Percentiles rank a stretch among this genome's conserved stretches.
Conservation (phyloP, 2,888 invertebrate genomes). For the Apantesis nais region DNA sequence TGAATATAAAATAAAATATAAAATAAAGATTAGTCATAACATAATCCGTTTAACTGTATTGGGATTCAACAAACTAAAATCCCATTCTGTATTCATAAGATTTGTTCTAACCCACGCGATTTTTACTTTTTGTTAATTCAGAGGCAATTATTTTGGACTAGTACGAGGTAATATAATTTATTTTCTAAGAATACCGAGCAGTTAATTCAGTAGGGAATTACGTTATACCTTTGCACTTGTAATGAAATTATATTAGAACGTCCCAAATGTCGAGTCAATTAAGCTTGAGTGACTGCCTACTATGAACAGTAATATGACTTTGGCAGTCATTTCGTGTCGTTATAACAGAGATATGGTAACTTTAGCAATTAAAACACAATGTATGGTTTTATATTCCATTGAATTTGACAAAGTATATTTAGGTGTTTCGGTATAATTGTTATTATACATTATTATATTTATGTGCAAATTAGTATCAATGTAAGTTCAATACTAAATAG, state of each 20-base stretch:
- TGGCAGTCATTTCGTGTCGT: background rate
- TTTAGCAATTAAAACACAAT: background rate
- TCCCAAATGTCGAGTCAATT: conserved; percentile 4
- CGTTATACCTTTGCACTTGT: conserved; percentile 1
- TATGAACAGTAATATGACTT: background rate
- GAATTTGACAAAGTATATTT: no score
- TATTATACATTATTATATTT: background rate
- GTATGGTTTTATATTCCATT: background rate
- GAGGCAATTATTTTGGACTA: background rate
- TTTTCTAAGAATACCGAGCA: conserved; percentile 6
- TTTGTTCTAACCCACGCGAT: background rate
- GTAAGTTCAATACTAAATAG: no score
- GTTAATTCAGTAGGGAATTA: conserved; percentile 7
- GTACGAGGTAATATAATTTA: conserved; percentile 6
- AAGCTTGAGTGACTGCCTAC: conserved; percentile 1
- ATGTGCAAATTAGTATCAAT: background rate
- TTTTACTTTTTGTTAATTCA: conserved; percentile 1
- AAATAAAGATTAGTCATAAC: background rate
- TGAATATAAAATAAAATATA: no score
- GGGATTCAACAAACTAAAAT: background rate
- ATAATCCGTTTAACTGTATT: background rate
- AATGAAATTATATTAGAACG: conserved; percentile 3
- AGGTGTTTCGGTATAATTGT: no score
- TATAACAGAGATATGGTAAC: background rate
- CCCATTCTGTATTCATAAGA: background rate